Base-by-base conservation (phyloP, 2,797 vertebrate genomes). In the Enteromius unitaeniatus region DNA sequence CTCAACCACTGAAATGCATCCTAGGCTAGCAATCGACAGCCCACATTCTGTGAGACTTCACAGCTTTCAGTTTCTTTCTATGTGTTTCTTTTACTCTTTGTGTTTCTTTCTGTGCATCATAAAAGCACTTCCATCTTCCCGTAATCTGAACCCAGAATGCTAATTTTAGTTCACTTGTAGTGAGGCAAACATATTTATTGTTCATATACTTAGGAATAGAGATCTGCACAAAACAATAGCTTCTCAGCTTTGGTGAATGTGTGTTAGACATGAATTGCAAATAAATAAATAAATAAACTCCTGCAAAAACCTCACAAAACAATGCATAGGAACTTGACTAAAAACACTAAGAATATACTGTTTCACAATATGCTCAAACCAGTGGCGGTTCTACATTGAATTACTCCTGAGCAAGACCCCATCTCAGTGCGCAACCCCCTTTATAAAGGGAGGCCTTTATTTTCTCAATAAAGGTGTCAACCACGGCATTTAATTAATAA, bases 101-200 rank as follows among this genome's bases (percentile, higher is more conserved):
- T 26, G 70, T 26, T 77, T 64, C 81, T 85, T 60, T 76, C 74
- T 26, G n/a, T 58, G n/a, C 81, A 53, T 85, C 89, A 92, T 89
- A 82, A 89, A 92, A 51, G 78, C 15, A 42, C 8, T 34, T 65
- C 15, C 62, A 47, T 78, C 17, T 65, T 15, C 84, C 47, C 84
- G 75, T 85, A 28, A 31, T 34, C 28, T 34, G 62, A 65, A 34
- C 15, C 40, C 42, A 75, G 76, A 37, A 78, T 51, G 84, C 86
- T 88, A 74, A 92, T 89, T 84, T 70, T 40, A 69, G 53, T 14
- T 53, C 51, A 75, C 7, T 60, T 68, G 65, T n/a, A 68, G 34
- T n/a, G 37, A n/a, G 19, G 31, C 34, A 67, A 67, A 67, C 9
- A 40, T 40, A 40, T 37, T 10, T 37, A 10, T 37, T 68, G 37